Evolutionary conservation across 2,797 vertebrate genomes (phyloP).

Genomic region (Simalia tracyae): DNA sequence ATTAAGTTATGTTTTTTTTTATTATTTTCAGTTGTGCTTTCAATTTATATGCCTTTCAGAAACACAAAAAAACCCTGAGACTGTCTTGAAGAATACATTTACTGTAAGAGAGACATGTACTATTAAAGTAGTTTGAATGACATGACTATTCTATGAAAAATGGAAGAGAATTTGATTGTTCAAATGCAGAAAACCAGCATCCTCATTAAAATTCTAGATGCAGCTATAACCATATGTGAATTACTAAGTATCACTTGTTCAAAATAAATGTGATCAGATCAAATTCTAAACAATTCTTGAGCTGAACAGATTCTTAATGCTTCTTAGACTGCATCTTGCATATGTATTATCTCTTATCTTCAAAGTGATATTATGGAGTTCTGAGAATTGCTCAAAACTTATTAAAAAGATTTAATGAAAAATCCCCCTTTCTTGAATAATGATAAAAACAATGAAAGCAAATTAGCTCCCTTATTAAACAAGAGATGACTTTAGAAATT

Average conservation of each 20-base stretch:
- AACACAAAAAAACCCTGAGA: slow-evolving; percentile 50
- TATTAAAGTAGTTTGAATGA: slow-evolving; percentile 43
- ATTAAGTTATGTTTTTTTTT: slow-evolving; percentile 54
- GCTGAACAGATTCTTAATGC: background rate
- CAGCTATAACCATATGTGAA: slow-evolving; percentile 53
- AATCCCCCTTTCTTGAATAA: background rate
- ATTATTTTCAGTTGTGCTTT: slow-evolving; percentile 65
- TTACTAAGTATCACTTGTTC: slow-evolving; percentile 21
- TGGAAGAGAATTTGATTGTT: slow-evolving; percentile 24
- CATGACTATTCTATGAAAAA: slow-evolving; percentile 47
- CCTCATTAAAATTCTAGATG: slow-evolving; percentile 58
- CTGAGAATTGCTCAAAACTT: slow-evolving; percentile 29
- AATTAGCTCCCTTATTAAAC: slow-evolving; percentile 25
- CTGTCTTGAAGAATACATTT: slow-evolving; percentile 54
- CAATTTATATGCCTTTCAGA: slow-evolving; percentile 63
- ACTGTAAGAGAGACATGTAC: slow-evolving; percentile 41
- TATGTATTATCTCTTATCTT: slow-evolving; percentile 36
- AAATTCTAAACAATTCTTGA: background rate
- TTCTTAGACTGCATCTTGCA: background rate
- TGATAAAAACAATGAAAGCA: slow-evolving; percentile 14
- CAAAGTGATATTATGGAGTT: slow-evolving; percentile 2
- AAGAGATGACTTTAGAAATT: slow-evolving; percentile 56
- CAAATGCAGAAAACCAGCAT: slow-evolving; percentile 20
- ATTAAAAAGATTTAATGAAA: slow-evolving; percentile 36
- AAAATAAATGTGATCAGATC: background rate